Base-by-base conservation (phyloP, 2,113 vertebrate genomes). In the Sclerurus mexicanus region DNA sequence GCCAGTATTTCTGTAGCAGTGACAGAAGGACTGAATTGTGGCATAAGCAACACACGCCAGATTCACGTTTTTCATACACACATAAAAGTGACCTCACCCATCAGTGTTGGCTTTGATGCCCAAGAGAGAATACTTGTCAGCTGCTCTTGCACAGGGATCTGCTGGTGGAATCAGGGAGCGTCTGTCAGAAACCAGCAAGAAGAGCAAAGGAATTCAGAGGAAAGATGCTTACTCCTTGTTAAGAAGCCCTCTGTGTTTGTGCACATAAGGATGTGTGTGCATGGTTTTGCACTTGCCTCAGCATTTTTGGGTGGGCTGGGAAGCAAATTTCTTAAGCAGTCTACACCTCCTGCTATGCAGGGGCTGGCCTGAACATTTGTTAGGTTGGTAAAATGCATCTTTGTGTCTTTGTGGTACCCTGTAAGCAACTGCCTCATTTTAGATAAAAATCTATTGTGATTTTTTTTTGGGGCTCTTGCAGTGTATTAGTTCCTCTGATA, bases 341-440 rank as follows among this genome's bases (percentile, higher is more conserved):
- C 55, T 83, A 68, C 18, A 64, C 60, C 64, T 93, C 90, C 83
- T 90, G 90, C 90, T 95, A 86, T 71, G 93, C 63, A 69, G 91
- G 95, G 76, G 78, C 79, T 90, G 92, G 24, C 62, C 66, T 69
- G 76, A 96, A 77, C 83, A 84, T 92, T 96, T 95, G 88, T 96
- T 94, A 60, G 4, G 6, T 77, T 89, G 74, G 56, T 87, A 74
- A 75, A 93, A 84, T 27, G 66, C 53, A 75, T 93, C 73, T 92
- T 92, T 75, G 56, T 81, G 55, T 93, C 73, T 92, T 92, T 75
- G 56, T 81, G 55, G 79, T 80, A 83, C 40, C 44, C 76, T 90
- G 60, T 92, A 60, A 95, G 94, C 53, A 92, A 53, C 58, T 39
- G 37, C n/a, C 63, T 96, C 88, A 53, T 93, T 94, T 95, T 46